phyloP scores from a whole-genome alignment of 2,888 invertebrate genomes.

The Andrena trimmerana region DNA sequence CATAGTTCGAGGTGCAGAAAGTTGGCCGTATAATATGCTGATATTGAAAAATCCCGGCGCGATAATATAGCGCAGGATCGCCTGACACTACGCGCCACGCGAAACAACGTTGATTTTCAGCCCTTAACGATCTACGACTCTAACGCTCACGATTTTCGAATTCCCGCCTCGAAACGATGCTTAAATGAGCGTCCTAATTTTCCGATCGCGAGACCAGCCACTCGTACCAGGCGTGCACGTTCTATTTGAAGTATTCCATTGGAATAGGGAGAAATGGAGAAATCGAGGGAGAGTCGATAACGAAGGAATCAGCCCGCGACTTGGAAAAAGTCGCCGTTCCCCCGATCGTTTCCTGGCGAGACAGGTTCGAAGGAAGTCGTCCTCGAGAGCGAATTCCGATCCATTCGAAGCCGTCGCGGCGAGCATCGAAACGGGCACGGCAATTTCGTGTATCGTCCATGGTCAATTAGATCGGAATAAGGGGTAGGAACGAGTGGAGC shows the following conservation, averaged over 20 bases:
- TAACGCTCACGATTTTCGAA: too few species aligned
- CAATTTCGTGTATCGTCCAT: constrained; percentile 66
- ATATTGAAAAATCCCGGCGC: constrained; percentile 34
- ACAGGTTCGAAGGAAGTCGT: constrained; percentile 11
- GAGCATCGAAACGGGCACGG: constrained; percentile 23
- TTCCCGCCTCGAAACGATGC: too few species aligned
- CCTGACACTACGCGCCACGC: constrained; percentile 1
- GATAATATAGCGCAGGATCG: neutral
- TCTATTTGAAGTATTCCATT: constrained; percentile 17
- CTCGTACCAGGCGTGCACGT: neutral
- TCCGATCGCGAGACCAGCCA: neutral
- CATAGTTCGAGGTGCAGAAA: constrained; percentile 19
- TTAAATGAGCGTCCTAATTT: neutral
- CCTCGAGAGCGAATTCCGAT: constrained; percentile 48
- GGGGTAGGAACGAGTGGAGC: constrained; percentile 58
- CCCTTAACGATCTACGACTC: too few species aligned
- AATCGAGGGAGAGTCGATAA: constrained; percentile 15
- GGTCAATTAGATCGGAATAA: constrained; percentile 71
- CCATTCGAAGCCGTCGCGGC: constrained; percentile 34
- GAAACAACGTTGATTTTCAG: constrained; percentile 5
- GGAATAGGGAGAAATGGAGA: constrained; percentile 14
- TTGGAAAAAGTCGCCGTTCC: constrained; percentile 16
- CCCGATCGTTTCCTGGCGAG: constrained; percentile 21
- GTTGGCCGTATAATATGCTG: constrained; percentile 25
- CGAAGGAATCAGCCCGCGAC: constrained; percentile 29